phyloP scores from a whole-genome alignment of 2,888 invertebrate species.

The Drosophila testacea region DNA sequence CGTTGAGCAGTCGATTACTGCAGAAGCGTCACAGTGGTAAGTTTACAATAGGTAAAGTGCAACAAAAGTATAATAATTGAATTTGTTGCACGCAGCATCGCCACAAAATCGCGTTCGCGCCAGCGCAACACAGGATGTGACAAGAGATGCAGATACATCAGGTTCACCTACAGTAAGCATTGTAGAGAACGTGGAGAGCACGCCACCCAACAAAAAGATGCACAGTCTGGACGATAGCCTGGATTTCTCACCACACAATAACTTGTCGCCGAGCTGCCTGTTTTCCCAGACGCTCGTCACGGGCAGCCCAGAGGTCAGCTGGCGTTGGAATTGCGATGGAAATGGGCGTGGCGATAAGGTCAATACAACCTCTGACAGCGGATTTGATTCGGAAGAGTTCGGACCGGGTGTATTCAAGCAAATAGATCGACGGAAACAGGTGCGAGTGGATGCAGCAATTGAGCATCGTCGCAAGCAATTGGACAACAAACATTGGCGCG shows the following conservation, averaged over 20 bases:
- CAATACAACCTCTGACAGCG: slow-evolving; percentile 70
- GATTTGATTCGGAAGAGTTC: slow-evolving; percentile 72
- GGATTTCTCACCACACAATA: slow-evolving; percentile 74
- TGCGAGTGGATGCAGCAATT: slow-evolving; percentile 40
- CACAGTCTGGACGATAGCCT: slow-evolving; percentile 76
- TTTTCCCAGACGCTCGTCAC: slow-evolving; percentile 81
- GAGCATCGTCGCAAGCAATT: slow-evolving; percentile 66
- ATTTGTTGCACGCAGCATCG: slow-evolving; percentile 62
- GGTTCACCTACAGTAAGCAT: slow-evolving; percentile 40
- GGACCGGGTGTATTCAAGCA: slow-evolving; percentile 33
- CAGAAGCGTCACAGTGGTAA: slow-evolving; percentile 77
- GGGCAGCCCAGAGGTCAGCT: slow-evolving; percentile 83
- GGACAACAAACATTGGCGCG: slow-evolving; percentile 71
- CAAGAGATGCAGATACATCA: slow-evolving; percentile 24
- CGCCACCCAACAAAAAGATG: slow-evolving; percentile 75
- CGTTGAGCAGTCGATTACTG: slow-evolving; percentile 73
- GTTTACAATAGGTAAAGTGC: neutral
- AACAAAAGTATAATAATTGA: neutral
- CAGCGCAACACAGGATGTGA: slow-evolving; percentile 49
- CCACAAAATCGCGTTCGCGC: slow-evolving; percentile 64
- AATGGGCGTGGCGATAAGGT: slow-evolving; percentile 37
- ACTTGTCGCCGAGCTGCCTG: slow-evolving; percentile 75
- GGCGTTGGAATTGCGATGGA: slow-evolving; percentile 77
- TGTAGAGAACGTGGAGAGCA: slow-evolving; percentile 67
- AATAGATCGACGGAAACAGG: slow-evolving; percentile 53